Percentiles rank a stretch among this genome's conserved stretches.
Conservation (phyloP, 2,797 vertebrate genomes). For the Clarias laeviceps region DNA sequence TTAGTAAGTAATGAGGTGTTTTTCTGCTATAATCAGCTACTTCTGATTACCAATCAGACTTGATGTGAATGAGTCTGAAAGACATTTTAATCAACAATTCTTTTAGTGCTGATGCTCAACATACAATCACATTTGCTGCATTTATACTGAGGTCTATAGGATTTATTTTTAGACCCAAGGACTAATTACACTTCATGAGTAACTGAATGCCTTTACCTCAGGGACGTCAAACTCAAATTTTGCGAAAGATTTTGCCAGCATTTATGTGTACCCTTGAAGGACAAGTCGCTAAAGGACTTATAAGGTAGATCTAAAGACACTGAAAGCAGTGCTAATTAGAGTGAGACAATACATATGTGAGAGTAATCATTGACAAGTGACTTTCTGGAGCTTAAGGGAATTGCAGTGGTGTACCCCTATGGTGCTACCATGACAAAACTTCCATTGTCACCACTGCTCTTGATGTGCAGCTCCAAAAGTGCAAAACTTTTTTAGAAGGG, state of each 20-base stretch:
- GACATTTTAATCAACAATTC: conserved; percentile 10
- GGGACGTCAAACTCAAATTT: neutral
- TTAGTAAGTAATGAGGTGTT: conserved; percentile 5
- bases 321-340: too few relatives aligned
- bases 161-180: neutral
- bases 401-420: too few relatives aligned
- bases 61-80: conserved; percentile 2
- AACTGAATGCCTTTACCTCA: too few relatives aligned
- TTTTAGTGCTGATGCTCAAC: conserved; percentile 1
- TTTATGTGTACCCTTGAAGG: neutral
- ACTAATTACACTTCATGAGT: neutral
- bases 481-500: too few relatives aligned
- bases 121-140: neutral
- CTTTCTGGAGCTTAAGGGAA: too few relatives aligned
- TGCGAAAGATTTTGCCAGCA: neutral
- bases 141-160: neutral
- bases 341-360: too few relatives aligned
- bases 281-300: too few relatives aligned
- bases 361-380: too few relatives aligned
- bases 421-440: too few relatives aligned
- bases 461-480: too few relatives aligned
- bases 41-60: conserved; percentile 19
- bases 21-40: conserved; percentile 9
- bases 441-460: too few relatives aligned
- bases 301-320: too few relatives aligned